phyloP scores from a whole-genome alignment of 1,140 invertebrate genomes.

The Epicauta chinensis region DNA sequence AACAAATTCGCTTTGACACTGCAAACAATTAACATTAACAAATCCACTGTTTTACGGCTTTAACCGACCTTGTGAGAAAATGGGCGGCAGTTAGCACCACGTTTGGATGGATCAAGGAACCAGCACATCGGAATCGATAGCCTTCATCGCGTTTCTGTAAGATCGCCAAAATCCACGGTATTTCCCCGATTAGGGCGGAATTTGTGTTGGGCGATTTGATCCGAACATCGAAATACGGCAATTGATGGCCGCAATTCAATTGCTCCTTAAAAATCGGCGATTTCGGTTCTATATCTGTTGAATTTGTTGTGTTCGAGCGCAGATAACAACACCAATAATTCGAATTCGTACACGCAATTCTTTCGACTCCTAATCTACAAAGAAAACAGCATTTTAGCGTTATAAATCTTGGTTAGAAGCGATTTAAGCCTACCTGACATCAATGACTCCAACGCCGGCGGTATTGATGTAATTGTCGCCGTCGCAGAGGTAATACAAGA shows the following conservation, averaged over 20 bases:
- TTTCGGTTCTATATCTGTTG: neutral
- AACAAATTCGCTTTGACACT: neutral
- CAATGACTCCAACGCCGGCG: neutral
- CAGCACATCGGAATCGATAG: constrained; percentile 44
- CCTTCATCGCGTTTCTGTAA: neutral
- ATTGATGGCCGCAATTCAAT: neutral
- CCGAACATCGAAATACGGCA: neutral
- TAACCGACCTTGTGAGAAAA: constrained; percentile 39
- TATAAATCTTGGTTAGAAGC: neutral
- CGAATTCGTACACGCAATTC: neutral
- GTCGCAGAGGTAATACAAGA: constrained; percentile 1
- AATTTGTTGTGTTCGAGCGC: neutral
- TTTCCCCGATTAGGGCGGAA: neutral
- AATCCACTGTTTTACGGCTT: neutral
- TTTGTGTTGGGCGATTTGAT: neutral
- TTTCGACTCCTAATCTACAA: neutral
- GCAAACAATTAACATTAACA: neutral
- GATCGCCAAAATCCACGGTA: constrained; percentile 4
- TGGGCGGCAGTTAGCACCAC: constrained; percentile 57
- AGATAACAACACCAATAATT: no score
- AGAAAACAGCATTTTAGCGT: neutral
- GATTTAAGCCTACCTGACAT: neutral
- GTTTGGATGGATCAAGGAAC: constrained; percentile 48
- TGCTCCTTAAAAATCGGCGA: neutral
- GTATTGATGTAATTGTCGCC: neutral